Conservation (phyloP, 1,140 invertebrate genomes). For the Drosophila suzukii region DNA sequence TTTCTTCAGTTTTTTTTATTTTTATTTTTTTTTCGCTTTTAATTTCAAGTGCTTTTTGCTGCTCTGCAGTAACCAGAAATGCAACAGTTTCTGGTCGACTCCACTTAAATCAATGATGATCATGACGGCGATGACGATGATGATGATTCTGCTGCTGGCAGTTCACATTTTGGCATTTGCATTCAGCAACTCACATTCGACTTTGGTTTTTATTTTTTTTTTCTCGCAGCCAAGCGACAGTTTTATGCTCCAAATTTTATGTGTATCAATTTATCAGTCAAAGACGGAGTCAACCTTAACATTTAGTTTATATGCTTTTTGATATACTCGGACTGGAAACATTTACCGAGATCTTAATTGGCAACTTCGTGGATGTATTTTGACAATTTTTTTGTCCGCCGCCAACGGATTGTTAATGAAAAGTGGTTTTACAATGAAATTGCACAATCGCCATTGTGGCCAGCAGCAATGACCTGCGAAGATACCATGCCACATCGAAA, state of each 20-base stretch:
- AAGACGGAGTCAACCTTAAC: slow-evolving; percentile 74
- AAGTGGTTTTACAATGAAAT: slow-evolving; percentile 69
- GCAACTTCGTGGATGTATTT: slow-evolving; percentile 59
- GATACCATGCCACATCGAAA: slow-evolving; percentile 23
- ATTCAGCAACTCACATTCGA: slow-evolving; percentile 55
- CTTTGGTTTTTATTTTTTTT: slow-evolving; percentile 18
- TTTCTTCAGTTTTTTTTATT: slow-evolving; percentile 39
- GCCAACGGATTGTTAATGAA: slow-evolving; percentile 61
- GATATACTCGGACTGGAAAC: slow-evolving; percentile 55
- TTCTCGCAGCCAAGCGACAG: slow-evolving; percentile 52
- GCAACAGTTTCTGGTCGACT: slow-evolving; percentile 69
- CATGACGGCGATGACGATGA: slow-evolving; percentile 36
- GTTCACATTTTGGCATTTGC: slow-evolving; percentile 81
- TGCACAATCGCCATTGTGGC: slow-evolving; percentile 61
- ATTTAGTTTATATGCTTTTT: slow-evolving; percentile 66
- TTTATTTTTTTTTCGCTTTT: slow-evolving; percentile 35
- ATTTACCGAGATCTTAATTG: slow-evolving; percentile 72
- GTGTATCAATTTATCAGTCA: slow-evolving; percentile 74
- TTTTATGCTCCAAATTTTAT: slow-evolving; percentile 82
- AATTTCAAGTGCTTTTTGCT: slow-evolving; percentile 58
- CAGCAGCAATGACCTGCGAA: slow-evolving; percentile 41
- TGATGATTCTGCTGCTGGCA: slow-evolving; percentile 47
- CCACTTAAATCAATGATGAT: slow-evolving; percentile 73
- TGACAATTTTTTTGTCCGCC: slow-evolving; percentile 46
- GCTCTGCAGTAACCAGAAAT: slow-evolving; percentile 49